Evolutionary conservation across 2,797 vertebrate genomes (phyloP).

Genomic region (Lemur catta): DNA sequence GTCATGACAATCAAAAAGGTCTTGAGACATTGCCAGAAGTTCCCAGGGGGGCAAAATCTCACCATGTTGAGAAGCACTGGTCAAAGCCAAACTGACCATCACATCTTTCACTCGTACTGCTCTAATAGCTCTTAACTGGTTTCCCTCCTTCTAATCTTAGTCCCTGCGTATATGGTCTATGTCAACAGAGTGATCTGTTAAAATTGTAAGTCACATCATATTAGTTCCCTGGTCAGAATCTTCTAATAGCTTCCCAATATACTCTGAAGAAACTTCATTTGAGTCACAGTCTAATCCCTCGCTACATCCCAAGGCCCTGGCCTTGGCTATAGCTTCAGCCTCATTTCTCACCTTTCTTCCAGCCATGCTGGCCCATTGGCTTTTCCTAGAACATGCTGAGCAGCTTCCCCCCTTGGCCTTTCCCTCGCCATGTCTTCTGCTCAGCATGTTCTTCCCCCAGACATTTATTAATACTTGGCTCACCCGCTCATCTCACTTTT

Average conservation of each 20-base stretch:
- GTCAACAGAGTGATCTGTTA: neutral
- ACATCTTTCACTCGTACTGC: neutral
- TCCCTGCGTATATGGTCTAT: neutral
- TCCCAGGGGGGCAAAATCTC: neutral
- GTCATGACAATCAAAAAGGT: neutral
- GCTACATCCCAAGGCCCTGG: neutral
- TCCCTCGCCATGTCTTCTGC: neutral
- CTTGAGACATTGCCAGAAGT: neutral
- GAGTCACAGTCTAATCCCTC: neutral
- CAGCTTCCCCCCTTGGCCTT: neutral
- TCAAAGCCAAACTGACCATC: neutral
- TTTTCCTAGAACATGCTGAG: neutral
- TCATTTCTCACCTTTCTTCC: neutral
- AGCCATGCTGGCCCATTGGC: neutral
- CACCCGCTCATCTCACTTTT: neutral
- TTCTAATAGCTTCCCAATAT: neutral
- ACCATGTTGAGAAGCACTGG: neutral
- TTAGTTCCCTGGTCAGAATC: neutral
- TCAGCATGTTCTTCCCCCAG: neutral
- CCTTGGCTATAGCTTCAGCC: neutral
- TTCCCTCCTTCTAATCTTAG: neutral
- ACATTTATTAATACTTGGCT: neutral
- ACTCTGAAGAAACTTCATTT: neutral
- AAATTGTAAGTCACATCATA: neutral
- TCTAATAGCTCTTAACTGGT: neutral